Conservation (phyloP, 2,113 vertebrate species). For the Melanotaenia duboulayi region DNA sequence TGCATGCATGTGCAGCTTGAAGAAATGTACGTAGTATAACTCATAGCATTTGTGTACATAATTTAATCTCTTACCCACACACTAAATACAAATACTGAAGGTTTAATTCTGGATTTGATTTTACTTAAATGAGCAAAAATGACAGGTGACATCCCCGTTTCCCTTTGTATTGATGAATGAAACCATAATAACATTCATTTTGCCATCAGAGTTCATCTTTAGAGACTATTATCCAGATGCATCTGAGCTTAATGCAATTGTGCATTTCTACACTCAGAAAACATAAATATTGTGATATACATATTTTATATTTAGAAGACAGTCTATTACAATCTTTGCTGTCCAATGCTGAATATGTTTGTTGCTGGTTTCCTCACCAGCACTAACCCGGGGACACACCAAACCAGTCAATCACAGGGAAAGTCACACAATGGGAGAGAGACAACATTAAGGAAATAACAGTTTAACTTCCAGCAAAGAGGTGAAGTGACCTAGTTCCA, state of each 20-base stretch:
- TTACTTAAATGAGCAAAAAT: background rate
- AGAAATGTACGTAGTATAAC: constrained; percentile 20
- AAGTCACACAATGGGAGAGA: constrained; percentile 59
- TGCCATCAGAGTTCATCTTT: too few relatives aligned
- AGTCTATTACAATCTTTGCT: background rate
- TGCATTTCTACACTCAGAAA: background rate
- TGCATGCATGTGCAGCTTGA: constrained; percentile 25
- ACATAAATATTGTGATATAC: background rate
- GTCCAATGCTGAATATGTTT: constrained; percentile 15
- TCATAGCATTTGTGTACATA: background rate
- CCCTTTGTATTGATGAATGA: background rate
- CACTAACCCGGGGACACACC: constrained; percentile 33
- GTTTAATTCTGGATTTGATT: background rate
- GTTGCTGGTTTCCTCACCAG: constrained; percentile 8
- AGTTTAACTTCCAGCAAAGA: constrained; percentile 68
- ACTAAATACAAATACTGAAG: background rate
- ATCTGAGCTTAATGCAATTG: background rate
- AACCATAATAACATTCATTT: too few relatives aligned
- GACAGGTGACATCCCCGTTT: background rate
- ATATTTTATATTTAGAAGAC: background rate
- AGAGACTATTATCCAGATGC: too few relatives aligned
- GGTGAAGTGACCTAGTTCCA: constrained; percentile 74
- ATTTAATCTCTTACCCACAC: background rate
- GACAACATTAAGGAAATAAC: constrained; percentile 64
- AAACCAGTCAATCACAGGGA: constrained; percentile 62